Evolutionary conservation across 1,140 invertebrate genomes (phyloP), one percentile per base, ranked within the genome.

Genomic region (Calephelis nemesis): DNA sequence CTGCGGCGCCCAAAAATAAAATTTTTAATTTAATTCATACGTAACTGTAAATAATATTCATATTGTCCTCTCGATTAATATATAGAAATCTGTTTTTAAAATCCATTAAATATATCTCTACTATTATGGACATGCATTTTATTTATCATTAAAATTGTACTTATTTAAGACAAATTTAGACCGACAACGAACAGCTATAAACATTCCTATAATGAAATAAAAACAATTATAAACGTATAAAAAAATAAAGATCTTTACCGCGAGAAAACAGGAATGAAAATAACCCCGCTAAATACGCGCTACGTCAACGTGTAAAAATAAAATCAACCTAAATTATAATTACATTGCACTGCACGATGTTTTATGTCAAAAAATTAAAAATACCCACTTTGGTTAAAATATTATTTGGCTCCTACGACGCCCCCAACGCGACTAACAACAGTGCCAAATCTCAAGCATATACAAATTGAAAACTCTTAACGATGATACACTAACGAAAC

Each of bases 191-290:
- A 79, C 70, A 69, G 76, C 70, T 69, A 78, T 70, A 62, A 70
- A 75, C 76, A 74, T 62, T 79, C 67, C 74, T 78, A 78, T 81
- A 74, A 71, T 67, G 65, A 77, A 75, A 73, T 73, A 74, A 80
- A 72, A 75, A 73, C 68, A 74, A 81, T 69, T 83, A 86, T 79
- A 89, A 91, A 88, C 81, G 81, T 90, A 90, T 89, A 91, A 90
- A 91, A 78, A 91, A 91, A 90, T 90, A 91, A 91, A 91, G 82
- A 88, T 87, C 83, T 87, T 85, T 82, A 84, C 81, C 74, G 80
- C 83, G 82, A 88, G 82, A 87, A 81, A 83, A 81, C 71, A 87
- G 87, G 87, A 90, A 90, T 88, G 87, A 85, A 82, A 72, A 76
- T 70, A 77, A 79, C 68, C 78, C 73, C 72, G 73, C 74, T 68